Evolutionary conservation across 1,140 invertebrate species (phyloP), one percentile per base, ranked within the genome.

Genomic region (Cardiocondyla obscurior): DNA sequence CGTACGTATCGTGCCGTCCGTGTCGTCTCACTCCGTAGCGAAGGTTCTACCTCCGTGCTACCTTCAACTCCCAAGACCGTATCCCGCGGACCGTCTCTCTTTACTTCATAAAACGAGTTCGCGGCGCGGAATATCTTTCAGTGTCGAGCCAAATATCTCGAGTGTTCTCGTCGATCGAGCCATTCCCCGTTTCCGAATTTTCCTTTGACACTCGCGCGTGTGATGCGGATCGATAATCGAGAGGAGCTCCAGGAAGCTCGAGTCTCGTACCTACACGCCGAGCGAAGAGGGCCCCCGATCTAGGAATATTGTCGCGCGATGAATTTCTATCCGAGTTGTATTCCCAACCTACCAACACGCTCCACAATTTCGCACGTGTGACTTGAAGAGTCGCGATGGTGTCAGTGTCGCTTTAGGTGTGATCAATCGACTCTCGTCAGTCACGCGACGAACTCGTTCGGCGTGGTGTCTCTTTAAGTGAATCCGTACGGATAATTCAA

Each of bases 391-490:
- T 53, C 44, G n/a, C n/a, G 44, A 36, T 30, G 53, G 74, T 79
- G 74, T 36, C 62, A 69, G 74, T 79, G 74, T 51, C 73, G 60
- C 14, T 28, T 7, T 7, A 49, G 33, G 39, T 39, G 42, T 53
- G 74, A 39, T 79, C 33, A 46, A 42, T 67, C 28, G 8, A 46
- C 7, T 69, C 16, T 55, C 30, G n/a, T 28, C 60, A n/a, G 55
- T 79, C 39, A 25, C 19, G n/a, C 44, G 33, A 3, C 28, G n/a
- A n/a, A n/a, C 19, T 53, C 22, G 8, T 25, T 64, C 14, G 12
- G 8, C n/a, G 25, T 22, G 30, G 74, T 79, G 74, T 62, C n/a
- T n/a, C n/a, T n/a, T n/a, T n/a, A 69, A 69, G 74, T 79, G 74
- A 33, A 30, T 36, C 10, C 2, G 19, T 39, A 16, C 28, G 19